phyloP scores from a whole-genome alignment of 2,797 vertebrate species.

The Phataginus tetradactyla region DNA sequence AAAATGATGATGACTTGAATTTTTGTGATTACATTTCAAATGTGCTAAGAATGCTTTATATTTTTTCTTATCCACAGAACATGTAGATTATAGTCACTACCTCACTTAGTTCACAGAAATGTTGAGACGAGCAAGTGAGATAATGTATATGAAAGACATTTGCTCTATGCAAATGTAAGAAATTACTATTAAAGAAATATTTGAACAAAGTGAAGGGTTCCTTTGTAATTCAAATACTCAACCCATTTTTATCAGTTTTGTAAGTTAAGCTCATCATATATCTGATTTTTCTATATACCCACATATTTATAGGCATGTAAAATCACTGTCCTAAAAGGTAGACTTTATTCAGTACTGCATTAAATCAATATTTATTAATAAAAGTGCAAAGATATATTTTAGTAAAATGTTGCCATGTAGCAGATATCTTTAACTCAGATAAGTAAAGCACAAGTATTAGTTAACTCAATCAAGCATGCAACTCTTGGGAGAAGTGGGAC shows the following conservation, averaged over 20 bases:
- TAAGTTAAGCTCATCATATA: slow-evolving; percentile 24
- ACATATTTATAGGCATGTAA: background rate
- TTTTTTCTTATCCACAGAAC: slow-evolving; percentile 46
- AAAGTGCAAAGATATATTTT: slow-evolving; percentile 53
- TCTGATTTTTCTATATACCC: background rate
- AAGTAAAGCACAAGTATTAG: slow-evolving; percentile 83
- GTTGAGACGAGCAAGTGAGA: slow-evolving; percentile 43
- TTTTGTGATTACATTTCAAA: slow-evolving; percentile 55
- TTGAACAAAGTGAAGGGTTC: slow-evolving; percentile 13
- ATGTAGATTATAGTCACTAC: slow-evolving; percentile 14
- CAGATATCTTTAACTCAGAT: slow-evolving; percentile 80
- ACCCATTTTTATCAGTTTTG: slow-evolving; percentile 33
- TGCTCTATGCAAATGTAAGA: slow-evolving; percentile 18
- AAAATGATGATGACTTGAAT: background rate
- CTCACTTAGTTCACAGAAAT: slow-evolving; percentile 26
- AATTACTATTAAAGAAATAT: slow-evolving; percentile 55
- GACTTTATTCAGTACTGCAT: background rate
- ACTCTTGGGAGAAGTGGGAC: slow-evolving; percentile 72
- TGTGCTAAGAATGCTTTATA: background rate
- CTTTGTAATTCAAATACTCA: slow-evolving; percentile 52
- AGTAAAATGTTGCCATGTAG: slow-evolving; percentile 76
- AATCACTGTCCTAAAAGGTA: background rate
- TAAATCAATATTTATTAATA: slow-evolving; percentile 70
- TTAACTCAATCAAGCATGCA: slow-evolving; percentile 83
- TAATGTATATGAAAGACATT: slow-evolving; percentile 5